A percentile compares a stretch with the other conserved stretches of the same genome.
These are phyloP conservation scores for Siderastrea radians DNA, from an alignment of 92 coral and sea anemone species.

Conservation along the genomic window DNA sequence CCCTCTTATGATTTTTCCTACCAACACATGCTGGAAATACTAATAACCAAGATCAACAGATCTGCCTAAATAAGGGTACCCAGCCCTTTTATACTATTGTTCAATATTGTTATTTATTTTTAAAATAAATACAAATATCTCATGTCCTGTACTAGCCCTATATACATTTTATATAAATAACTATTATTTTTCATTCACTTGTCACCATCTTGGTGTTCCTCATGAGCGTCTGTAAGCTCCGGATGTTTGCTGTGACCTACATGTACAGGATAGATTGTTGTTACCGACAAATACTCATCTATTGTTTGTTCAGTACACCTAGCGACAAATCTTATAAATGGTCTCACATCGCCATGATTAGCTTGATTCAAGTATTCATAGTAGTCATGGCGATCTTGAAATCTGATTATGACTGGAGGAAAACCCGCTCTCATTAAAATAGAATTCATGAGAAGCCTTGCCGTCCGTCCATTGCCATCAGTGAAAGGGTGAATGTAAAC, in stretches of 20 bases:
- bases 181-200: not conserved
- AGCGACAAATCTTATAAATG: constrained; percentile 97
- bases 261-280: constrained; percentile 93
- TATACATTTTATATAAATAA: not conserved
- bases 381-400: constrained; percentile 88
- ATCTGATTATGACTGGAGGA: constrained; percentile 95
- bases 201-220: constrained; percentile 16
- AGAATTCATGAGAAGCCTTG: constrained; percentile 93
- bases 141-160: not conserved
- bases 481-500: constrained; percentile 99
- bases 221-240: constrained; percentile 88
- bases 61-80: not conserved
- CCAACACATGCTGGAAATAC: too few relatives aligned
- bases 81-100: not conserved
- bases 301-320: constrained; percentile 94
- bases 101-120: not conserved
- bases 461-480: constrained; percentile 98
- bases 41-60: too few relatives aligned
- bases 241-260: constrained; percentile 79
- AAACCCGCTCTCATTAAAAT: constrained; percentile 99
- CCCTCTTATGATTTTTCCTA: too few relatives aligned
- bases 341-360: constrained; percentile 97
- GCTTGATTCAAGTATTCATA: constrained; percentile 91
- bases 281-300: constrained; percentile 92
- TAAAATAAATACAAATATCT: not conserved